Evolutionary conservation across 2,797 vertebrate genomes (phyloP), one percentile per base, ranked within the genome.

Genomic region (Tragopan temminckii): DNA sequence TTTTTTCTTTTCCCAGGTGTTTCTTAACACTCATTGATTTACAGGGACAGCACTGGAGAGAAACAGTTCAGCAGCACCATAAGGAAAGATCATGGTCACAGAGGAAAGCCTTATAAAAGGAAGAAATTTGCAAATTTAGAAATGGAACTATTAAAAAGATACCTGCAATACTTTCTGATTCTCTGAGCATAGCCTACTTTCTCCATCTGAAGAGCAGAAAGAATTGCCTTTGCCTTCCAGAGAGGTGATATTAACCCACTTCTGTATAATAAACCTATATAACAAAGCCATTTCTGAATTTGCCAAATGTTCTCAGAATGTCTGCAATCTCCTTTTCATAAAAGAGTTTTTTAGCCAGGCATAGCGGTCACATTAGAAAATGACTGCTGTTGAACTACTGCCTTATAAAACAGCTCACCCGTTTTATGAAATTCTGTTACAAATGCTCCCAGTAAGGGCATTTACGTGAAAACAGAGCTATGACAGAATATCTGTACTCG

Each of bases 201-300:
- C 27, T 80, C n/a, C 38, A 46, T 36, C 11, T 66, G 70, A 74
- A 59, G 11, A 57, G 23, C 27, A 78, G 55, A 52, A 91, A 91
- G 27, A 76, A 69, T 40, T 46, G n/a, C 13, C 31, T 89, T 89
- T 72, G 27, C 6, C 6, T 74, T 21, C 8, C 67, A 46, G 31
- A 57, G 9, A 4, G 15, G 5, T 25, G 17, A 27, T n/a, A 36
- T 9, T 80, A 88, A 88, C 38, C 77, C 25, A 18, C 18, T 81
- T 23, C 25, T 33, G 19, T 9, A 8, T 13, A 68, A 46, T 2
- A 80, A 77, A 38, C 13, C 21, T 7, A 9, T 9, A 8, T 4
- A 46, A 29, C n/a, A 78, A 75, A 8, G 17, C 7, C 29, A 45
- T 52, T 86, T 85, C 43, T 84, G 48, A 85, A 46, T 71, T 78